A percentile compares a stretch with the other conserved stretches of the same genome.
These are phyloP conservation scores for Psettodes erumei DNA, from an alignment of 2,113 vertebrate species.

Conservation along the genomic window DNA sequence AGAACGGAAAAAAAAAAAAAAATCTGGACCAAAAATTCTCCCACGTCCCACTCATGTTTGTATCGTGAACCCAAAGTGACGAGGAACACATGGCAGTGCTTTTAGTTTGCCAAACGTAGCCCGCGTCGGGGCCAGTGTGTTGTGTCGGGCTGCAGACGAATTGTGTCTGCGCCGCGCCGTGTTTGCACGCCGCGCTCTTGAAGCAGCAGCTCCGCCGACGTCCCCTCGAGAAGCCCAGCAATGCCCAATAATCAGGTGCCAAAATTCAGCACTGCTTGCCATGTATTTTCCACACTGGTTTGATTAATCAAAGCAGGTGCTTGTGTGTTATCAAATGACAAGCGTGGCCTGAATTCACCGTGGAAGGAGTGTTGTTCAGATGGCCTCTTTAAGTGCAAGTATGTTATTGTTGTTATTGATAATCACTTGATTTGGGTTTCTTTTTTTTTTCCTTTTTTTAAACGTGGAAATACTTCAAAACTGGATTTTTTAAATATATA, in stretches of 20 bases:
- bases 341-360: constrained; percentile 45
- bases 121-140: neutral
- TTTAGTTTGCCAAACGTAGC: constrained; percentile 46
- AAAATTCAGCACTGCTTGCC: constrained; percentile 50
- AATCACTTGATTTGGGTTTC: constrained; percentile 74
- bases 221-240: constrained; percentile 6
- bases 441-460: too few species aligned
- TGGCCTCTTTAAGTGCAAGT: constrained; percentile 78
- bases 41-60: constrained; percentile 19
- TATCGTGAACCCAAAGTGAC: constrained; percentile 28
- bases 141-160: constrained; percentile 27
- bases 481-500: constrained; percentile 77
- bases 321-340: constrained; percentile 44
- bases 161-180: constrained; percentile 18
- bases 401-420: constrained; percentile 73
- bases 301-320: constrained; percentile 33
- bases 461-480: constrained; percentile 77
- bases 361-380: constrained; percentile 75
- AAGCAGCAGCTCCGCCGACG: constrained; percentile 15
- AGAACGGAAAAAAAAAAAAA: neutral
- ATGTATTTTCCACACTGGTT: constrained; percentile 24
- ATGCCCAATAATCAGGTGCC: constrained; percentile 54
- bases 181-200: constrained; percentile 34
- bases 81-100: constrained; percentile 19
- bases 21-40: constrained; percentile 24